Percentiles rank a stretch among this genome's conserved stretches.
phyloP scores from a whole-genome alignment of 2,797 vertebrate species.

The Vultur gryphus region DNA sequence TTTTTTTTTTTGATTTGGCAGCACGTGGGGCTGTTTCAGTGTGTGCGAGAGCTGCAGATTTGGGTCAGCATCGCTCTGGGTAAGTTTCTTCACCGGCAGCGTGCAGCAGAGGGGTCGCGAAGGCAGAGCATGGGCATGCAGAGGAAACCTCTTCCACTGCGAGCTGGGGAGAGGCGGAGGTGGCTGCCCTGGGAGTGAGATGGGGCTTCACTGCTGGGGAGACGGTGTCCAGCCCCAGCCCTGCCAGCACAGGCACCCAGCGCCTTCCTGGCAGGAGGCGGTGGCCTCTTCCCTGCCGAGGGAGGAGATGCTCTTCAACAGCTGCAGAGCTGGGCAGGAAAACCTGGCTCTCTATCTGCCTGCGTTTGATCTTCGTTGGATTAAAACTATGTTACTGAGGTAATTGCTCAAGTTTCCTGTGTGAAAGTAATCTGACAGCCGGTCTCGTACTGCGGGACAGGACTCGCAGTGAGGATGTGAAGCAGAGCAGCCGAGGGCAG shows the following conservation, averaged over 20 bases:
- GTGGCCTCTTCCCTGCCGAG: background rate
- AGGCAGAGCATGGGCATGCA: accelerated
- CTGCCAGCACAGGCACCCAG: background rate
- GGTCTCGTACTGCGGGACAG: accelerated
- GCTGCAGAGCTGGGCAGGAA: background rate
- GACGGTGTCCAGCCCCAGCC: background rate
- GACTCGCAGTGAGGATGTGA: background rate
- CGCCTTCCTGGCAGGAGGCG: background rate
- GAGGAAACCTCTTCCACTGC: background rate
- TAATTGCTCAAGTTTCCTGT: background rate
- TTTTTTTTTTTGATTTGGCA: background rate
- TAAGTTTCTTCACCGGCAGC: too few species aligned
- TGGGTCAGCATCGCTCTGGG: background rate
- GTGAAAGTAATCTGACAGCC: background rate
- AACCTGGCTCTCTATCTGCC: background rate
- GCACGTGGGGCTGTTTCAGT: background rate
- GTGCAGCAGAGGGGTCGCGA: background rate
- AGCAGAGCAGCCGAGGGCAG: background rate
- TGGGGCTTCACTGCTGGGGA: background rate
- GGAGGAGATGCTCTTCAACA: background rate
- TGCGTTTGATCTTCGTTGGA: background rate
- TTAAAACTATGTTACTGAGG: background rate
- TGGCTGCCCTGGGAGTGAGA: background rate
- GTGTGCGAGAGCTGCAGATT: accelerated
- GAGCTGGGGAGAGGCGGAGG: background rate